phyloP scores from a whole-genome alignment of 2,113 vertebrate species.

The Gyps fulvus region DNA sequence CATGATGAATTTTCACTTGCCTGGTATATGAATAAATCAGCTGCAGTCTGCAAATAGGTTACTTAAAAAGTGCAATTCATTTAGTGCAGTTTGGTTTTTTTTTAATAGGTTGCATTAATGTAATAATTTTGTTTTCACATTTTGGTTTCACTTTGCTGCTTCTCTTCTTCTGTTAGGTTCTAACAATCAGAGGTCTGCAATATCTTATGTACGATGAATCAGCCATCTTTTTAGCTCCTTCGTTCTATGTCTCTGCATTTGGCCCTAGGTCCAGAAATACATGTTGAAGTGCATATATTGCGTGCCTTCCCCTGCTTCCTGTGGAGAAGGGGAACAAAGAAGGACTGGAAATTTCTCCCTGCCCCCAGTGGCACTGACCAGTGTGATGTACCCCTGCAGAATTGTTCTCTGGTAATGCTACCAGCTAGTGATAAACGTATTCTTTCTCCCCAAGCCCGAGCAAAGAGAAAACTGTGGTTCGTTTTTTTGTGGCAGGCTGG shows the following conservation, averaged over 20 bases:
- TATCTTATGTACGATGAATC: neutral
- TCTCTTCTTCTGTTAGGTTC: neutral
- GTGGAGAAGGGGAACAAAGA: neutral
- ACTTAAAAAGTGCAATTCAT: neutral
- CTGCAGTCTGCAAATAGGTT: neutral
- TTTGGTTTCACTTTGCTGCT: neutral
- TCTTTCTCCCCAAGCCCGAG: neutral
- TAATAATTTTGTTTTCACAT: neutral
- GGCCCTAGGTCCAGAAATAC: neutral
- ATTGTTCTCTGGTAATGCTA: neutral
- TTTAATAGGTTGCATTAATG: neutral
- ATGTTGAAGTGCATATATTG: neutral
- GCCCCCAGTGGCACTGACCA: neutral
- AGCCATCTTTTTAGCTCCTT: neutral
- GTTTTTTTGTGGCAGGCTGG: neutral
- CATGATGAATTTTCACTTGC: neutral
- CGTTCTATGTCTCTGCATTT: neutral
- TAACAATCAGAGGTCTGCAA: neutral
- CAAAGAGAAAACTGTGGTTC: neutral
- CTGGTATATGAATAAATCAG: neutral
- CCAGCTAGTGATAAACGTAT: neutral
- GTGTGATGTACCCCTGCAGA: neutral
- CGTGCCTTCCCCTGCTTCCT: neutral
- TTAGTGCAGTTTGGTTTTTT: neutral
- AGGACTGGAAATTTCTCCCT: neutral